phyloP scores from a whole-genome alignment of 1,140 invertebrate species.

The Trachymyrmex septentrionalis region DNA sequence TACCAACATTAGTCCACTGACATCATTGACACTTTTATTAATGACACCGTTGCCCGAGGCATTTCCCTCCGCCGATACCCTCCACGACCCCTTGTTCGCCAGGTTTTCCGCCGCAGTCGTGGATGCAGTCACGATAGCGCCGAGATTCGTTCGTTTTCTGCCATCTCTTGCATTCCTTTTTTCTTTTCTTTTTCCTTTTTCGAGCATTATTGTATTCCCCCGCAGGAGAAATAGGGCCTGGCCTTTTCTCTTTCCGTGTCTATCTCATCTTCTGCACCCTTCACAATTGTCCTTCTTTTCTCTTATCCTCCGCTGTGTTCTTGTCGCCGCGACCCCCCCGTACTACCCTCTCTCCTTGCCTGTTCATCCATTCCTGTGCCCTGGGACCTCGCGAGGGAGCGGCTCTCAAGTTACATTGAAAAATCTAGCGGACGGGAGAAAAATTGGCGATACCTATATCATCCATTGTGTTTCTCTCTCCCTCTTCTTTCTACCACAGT shows the following conservation, averaged over 20 bases:
- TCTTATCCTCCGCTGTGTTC: conserved; percentile 68
- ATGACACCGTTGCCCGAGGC: conserved; percentile 83
- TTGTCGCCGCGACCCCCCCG: conserved; percentile 71
- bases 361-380: conserved; percentile 77
- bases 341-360: conserved; percentile 67
- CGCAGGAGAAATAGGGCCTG: conserved; percentile 58
- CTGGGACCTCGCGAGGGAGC: conserved; percentile 76
- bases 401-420: conserved; percentile 78
- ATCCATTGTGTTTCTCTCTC: conserved; percentile 70
- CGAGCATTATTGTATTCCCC: conserved; percentile 72
- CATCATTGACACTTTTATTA: conserved; percentile 87
- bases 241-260: conserved; percentile 59
- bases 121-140: conserved; percentile 72
- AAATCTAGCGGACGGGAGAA: conserved; percentile 78
- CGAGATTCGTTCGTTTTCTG: conserved; percentile 75
- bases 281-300: conserved; percentile 68
- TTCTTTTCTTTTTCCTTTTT: conserved; percentile 59
- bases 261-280: conserved; percentile 61
- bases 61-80: conserved; percentile 62
- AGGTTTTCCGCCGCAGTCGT: conserved; percentile 69
- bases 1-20: conserved; percentile 86
- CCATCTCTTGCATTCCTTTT: conserved; percentile 68
- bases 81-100: conserved; percentile 58
- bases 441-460: conserved; percentile 77
- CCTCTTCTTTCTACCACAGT: neutral